Percentiles rank a stretch among this genome's conserved stretches.
Conservation (phyloP, 2,797 vertebrate genomes). For the Amazona ochrocephala region DNA sequence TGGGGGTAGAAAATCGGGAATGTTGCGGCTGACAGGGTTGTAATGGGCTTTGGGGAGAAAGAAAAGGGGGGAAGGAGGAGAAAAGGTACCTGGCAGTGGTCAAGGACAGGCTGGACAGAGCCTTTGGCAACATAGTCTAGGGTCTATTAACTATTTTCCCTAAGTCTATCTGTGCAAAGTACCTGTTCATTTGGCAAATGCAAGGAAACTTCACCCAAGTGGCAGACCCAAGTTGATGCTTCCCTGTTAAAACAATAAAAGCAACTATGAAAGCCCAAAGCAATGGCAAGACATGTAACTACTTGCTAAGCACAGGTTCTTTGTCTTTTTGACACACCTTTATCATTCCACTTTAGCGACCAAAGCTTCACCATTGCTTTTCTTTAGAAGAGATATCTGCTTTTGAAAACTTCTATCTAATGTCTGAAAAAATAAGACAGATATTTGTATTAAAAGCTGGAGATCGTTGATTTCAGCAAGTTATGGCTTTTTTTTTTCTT, state of each 20-base stretch:
- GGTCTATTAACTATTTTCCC: background rate
- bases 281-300: background rate
- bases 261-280: slow-evolving; percentile 6
- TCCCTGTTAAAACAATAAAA: slow-evolving; percentile 48
- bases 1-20: background rate
- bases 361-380: background rate
- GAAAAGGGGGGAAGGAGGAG: background rate
- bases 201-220: slow-evolving; percentile 20
- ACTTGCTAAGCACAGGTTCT: slow-evolving; percentile 27
- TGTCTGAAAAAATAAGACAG: slow-evolving; percentile 72
- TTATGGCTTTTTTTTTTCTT: slow-evolving; percentile 65
- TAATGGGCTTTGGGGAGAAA: background rate
- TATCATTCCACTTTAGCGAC: background rate
- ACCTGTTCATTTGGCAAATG: slow-evolving; percentile 61
- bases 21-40: background rate
- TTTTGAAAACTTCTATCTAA: slow-evolving; percentile 50
- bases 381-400: background rate
- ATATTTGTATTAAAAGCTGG: slow-evolving; percentile 78
- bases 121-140: background rate
- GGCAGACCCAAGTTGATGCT: slow-evolving; percentile 4
- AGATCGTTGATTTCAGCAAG: slow-evolving; percentile 74
- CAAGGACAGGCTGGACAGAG: background rate
- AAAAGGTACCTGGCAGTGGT: background rate
- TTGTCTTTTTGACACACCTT: slow-evolving; percentile 9
- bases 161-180: slow-evolving; percentile 37